These are phyloP conservation scores for Anorthoa munda DNA, from an alignment of 2,888 invertebrate species.

Conservation along the genomic window DNA sequence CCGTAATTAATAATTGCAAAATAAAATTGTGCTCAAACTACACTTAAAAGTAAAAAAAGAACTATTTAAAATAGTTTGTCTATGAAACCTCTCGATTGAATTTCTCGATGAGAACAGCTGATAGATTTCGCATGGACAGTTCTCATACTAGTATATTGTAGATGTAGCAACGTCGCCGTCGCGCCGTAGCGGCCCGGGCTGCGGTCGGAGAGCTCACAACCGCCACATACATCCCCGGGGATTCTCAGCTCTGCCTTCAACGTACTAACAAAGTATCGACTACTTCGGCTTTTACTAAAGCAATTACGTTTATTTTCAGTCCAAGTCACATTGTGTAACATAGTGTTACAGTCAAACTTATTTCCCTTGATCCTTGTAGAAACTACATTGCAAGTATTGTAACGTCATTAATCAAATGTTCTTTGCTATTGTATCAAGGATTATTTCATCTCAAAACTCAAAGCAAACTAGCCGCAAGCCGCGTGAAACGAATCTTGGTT, in stretches of 20 bases:
- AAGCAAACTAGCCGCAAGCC: constrained; percentile 41
- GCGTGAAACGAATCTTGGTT: constrained; percentile 40
- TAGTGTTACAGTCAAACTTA: constrained; percentile 49
- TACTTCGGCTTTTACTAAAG: constrained; percentile 61
- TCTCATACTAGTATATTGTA: constrained; percentile 35
- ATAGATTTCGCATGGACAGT: constrained; percentile 60
- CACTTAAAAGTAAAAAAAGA: constrained; percentile 7
- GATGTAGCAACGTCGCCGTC: constrained; percentile 40
- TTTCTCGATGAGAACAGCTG: constrained; percentile 60
- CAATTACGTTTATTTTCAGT: constrained; percentile 58
- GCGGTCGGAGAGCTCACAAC: constrained; percentile 60
- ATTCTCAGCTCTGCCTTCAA: constrained; percentile 50
- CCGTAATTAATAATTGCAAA: not conserved
- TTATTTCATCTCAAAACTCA: constrained; percentile 37
- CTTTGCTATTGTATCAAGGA: constrained; percentile 22
- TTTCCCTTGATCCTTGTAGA: constrained; percentile 44
- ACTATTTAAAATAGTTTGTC: constrained; percentile 20
- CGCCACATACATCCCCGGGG: constrained; percentile 56
- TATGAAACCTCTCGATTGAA: constrained; percentile 28
- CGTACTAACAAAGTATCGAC: constrained; percentile 62
- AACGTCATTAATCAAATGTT: constrained; percentile 42
- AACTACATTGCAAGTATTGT: constrained; percentile 32
- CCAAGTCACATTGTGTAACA: constrained; percentile 26
- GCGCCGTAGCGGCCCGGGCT: constrained; percentile 51
- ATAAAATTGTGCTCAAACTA: not conserved